Conservation (phyloP, 1,140 invertebrate species). For the Aphelinus certus region DNA sequence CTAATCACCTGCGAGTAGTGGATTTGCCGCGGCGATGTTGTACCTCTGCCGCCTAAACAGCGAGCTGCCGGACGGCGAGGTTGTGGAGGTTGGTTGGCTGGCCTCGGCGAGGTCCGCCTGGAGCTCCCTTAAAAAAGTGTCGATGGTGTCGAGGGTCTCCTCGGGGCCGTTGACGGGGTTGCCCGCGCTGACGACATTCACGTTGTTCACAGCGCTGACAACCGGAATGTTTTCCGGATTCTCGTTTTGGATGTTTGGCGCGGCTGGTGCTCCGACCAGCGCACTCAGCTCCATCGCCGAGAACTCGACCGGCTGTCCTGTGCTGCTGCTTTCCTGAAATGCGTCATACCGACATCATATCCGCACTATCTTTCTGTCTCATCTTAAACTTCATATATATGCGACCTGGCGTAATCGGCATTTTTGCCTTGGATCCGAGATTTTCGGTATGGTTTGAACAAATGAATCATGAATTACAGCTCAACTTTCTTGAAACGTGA, state of each 20-base stretch:
- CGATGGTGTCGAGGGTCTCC: conserved; percentile 62
- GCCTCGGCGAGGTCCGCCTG: conserved; percentile 62
- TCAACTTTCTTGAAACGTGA: no score
- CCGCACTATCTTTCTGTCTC: neutral
- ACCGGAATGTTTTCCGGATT: conserved; percentile 45
- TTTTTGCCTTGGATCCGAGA: no score
- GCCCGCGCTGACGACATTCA: neutral
- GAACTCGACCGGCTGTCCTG: conserved; percentile 61
- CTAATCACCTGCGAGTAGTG: conserved; percentile 74
- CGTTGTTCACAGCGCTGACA: conserved; percentile 2
- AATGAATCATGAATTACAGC: no score
- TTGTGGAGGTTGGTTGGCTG: conserved; percentile 60
- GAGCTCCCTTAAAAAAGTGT: conserved; percentile 62
- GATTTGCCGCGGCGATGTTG: conserved; percentile 84
- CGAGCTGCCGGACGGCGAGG: conserved; percentile 58
- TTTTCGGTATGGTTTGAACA: no score
- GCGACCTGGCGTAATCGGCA: no score
- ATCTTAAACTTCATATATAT: no score
- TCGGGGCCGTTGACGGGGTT: conserved; percentile 46
- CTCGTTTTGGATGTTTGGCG: conserved; percentile 47
- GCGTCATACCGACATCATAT: neutral
- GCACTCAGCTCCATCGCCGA: conserved; percentile 62
- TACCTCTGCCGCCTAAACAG: conserved; percentile 73
- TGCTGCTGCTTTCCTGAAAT: conserved; percentile 59
- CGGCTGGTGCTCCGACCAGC: conserved; percentile 55